Base-by-base conservation (phyloP, 1,140 invertebrate genomes). In the Drosophila burlai region DNA sequence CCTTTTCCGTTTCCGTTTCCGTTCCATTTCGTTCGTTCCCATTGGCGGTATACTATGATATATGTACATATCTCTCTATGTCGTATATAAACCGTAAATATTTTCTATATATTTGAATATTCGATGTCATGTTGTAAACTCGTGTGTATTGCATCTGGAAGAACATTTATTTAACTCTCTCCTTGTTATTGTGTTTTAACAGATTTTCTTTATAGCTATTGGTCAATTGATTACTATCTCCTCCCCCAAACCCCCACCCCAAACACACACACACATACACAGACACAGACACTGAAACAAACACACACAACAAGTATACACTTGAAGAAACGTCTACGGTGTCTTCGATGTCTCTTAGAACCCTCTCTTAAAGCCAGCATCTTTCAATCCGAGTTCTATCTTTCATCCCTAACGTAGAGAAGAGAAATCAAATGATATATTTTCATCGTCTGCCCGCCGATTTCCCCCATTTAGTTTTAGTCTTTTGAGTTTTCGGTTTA, bases 61-160 rank as follows among this genome's bases (percentile, higher is more conserved):
- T 83, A 76, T 83, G 74, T 86, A 82, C 65, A 68, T 63, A 83
- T 66, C 40, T 76, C 40, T 61, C 60, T 69, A 61, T 77, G 64
- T 57, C 58, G 76, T 87, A 74, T 80, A 64, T 80, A 80, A 71
- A 68, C 63, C 63, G 47, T 59, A 58, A 57, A 49, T 59, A 50
- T 79, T 36, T 74, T 58, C 59, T 58, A 55, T 79, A 54, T 77
- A 76, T 61, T 34, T 81, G 50, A 66, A 72, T 83, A 81, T 81
- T 87, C 84, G 81, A 90, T 89, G 84, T 87, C 72, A 80, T 86
- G 79, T 80, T 86, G 79, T 86, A 71, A 71, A 40, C 67, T 79
- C 79, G 79, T 83, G 73, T 78, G 64, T 77, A 78, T 74, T 87
- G 81, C 81, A 89, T 84, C 68, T 58, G 52, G 58, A 74, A 74